Base-by-base conservation (phyloP, 2,113 vertebrate genomes). In the Chaetodon auriga region DNA sequence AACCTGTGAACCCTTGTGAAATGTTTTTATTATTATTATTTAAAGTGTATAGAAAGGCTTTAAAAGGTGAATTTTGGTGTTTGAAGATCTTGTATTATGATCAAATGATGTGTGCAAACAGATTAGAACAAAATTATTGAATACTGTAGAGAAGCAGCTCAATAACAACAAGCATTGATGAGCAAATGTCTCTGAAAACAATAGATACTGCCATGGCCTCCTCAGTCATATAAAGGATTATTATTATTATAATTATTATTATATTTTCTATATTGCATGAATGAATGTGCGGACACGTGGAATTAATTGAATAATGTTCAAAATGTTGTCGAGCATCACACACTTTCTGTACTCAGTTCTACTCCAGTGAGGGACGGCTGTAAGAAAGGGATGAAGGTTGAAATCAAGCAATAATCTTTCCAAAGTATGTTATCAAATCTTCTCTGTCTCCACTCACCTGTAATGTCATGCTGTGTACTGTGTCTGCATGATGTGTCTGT, bases 401-500 rank as follows among this genome's bases (percentile, higher is more conserved):
- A 78, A 79, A 78, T 65, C 7, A 75, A 90, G 81, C 89, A 89
- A 92, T 88, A 87, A 89, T 68, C 68, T 68, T 25, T 51, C 30
- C 30, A 30, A 30, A 30, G 30, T 14, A 48, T 8, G 18, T 30
- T 58, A 21, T 62, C 3, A 66, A 30, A 4, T 23, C 48, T 65
- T 66, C 14, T 82, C 7, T 69, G 68, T 79, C 71, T 51, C 58
- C 61, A 54, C 51, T 68, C 62, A 75, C 72, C 36, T 84, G 41
- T 60, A 69, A 14, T 63, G 25, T 30, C 62, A 51, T 1, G 43
- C 7, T 75, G 45, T 70, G 18, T 75, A 64, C 61, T 65, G 64
- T 84, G 61, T 74, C 48, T 90, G 90, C 90, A 94, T 91, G 92
- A 79, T 25, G 54, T 74, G 36, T 65, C 75, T 2, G 11, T 68